Evolutionary conservation across 2,797 vertebrate genomes (phyloP), one percentile per base, ranked within the genome.

Genomic region (Tokudaia muenninki): DNA sequence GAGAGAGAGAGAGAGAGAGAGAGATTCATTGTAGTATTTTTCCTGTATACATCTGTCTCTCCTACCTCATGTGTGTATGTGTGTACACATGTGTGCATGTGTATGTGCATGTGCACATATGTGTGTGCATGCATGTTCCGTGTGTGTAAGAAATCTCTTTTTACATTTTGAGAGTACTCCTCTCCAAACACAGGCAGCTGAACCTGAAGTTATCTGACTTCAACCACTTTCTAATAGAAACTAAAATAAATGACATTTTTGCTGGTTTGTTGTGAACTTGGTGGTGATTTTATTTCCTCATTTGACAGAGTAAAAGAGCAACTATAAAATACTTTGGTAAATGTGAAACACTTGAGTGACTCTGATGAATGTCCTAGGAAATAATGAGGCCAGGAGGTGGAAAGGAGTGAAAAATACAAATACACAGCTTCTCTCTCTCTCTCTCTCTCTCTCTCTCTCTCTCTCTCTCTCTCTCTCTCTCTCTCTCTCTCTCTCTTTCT

Each of bases 211-310:
- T 34, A 47, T 22, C 3, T 4, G 29, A 61, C 44, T 67, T 22
- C 83, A 50, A 50, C 44, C 61, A 67, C 29, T 84, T 52, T n/a
- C 44, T 31, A 24, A 17, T 4, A 14, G 61, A n/a, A 67, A 67
- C 29, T 13, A 67, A 19, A 89, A 44, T n/a, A 86, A 37, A 74
- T 1, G 47, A 24, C 11, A 29, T 67, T 91, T 94, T 70, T 80
- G 47, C 57, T 81, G 41, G 29, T 65, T 86, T 80, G 52, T 44
- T 47, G 22, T 91, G 65, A 86, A 59, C 22, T 59, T 87, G 47
- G 74, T 65, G 4, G 47, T 82, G 22, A 95, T 81, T 65, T 91
- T 77, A 70, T 84, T 94, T 72, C 22, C 61, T 96, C 31, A 47
- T 67, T n/a, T 50, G 52, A 88, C 84, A 82, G 47, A 90, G 37